phyloP scores from a whole-genome alignment of 2,113 vertebrate species.

The Orientallactaga bullata region DNA sequence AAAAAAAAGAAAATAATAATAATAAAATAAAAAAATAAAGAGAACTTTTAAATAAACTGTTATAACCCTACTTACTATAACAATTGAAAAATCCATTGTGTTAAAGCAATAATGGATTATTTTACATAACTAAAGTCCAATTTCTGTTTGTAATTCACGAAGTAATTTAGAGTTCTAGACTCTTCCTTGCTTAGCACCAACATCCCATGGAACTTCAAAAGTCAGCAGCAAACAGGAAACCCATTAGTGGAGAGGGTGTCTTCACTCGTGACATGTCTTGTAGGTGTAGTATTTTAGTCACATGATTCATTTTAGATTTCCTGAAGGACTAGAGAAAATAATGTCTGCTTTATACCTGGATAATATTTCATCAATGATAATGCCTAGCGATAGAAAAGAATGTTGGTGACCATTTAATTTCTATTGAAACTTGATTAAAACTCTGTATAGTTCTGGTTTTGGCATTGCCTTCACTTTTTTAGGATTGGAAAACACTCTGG shows the following conservation, averaged over 20 bases:
- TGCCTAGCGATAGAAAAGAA: background rate
- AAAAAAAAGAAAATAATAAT: no score
- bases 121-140: no score
- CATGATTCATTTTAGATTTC: background rate
- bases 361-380: background rate
- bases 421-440: background rate
- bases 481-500: no score
- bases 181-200: background rate
- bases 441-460: background rate
- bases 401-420: background rate
- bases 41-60: background rate
- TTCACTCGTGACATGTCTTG: no score
- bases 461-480: no score
- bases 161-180: background rate
- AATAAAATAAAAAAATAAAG: background rate
- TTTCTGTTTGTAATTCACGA: no score
- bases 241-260: background rate
- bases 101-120: background rate
- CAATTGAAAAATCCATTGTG: no score
- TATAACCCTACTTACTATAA: background rate
- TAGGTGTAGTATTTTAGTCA: background rate
- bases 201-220: background rate
- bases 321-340: background rate
- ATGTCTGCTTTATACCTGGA: background rate
- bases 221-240: background rate